Percentiles rank a stretch among this genome's conserved stretches.
These are phyloP conservation scores for Xylocampa areola DNA, from an alignment of 2,888 invertebrate genomes.

Conservation along the genomic window DNA sequence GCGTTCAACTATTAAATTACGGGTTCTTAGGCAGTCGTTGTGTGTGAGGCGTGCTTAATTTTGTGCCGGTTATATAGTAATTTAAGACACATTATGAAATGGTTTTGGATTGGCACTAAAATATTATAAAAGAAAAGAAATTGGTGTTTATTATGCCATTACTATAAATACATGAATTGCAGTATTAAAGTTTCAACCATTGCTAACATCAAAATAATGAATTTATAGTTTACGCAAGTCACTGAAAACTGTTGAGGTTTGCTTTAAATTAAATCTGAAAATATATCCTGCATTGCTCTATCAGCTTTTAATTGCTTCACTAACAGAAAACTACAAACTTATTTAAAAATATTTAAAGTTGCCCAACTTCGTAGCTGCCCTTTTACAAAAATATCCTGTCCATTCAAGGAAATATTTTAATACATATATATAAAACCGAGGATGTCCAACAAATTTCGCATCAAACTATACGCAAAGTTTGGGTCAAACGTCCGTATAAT, in stretches of 20 bases:
- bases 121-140: constrained; percentile 50
- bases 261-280: constrained; percentile 9
- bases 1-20: constrained; percentile 85
- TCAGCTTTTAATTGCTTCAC: constrained; percentile 12
- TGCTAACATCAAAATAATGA: constrained; percentile 4
- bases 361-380: constrained; percentile 2
- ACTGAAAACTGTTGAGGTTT: neutral
- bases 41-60: constrained; percentile 74
- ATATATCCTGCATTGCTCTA: constrained; percentile 1
- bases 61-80: constrained; percentile 78
- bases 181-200: constrained; percentile 4
- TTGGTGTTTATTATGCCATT: constrained; percentile 24
- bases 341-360: constrained; percentile 25
- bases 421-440: constrained; percentile 13
- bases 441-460: constrained; percentile 32
- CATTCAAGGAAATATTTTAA: constrained; percentile 12
- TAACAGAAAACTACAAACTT: constrained; percentile 10
- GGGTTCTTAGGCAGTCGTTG: constrained; percentile 72
- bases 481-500: constrained; percentile 20
- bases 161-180: constrained; percentile 12
- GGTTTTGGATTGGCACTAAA: constrained; percentile 57
- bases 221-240: neutral
- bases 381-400: constrained; percentile 36
- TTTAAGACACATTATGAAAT: constrained; percentile 66
- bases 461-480: constrained; percentile 37